These are phyloP conservation scores for Drosophila pseudotakahashii DNA, from an alignment of 2,888 invertebrate genomes.

Conservation along the genomic window DNA sequence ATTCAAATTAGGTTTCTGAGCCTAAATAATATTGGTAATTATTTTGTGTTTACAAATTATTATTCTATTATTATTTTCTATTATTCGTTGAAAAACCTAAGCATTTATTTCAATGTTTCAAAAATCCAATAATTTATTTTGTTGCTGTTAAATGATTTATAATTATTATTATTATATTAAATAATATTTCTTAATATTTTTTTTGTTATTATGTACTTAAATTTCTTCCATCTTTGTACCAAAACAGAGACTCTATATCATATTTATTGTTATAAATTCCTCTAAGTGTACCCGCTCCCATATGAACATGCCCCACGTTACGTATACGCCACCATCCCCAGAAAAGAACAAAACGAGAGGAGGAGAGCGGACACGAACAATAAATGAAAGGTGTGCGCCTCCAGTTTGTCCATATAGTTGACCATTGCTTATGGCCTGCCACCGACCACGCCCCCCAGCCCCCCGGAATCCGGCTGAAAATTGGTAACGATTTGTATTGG, in stretches of 20 bases:
- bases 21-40: too few species aligned
- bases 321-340: conserved; percentile 38
- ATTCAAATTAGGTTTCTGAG: too few species aligned
- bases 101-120: too few species aligned
- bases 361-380: conserved; percentile 48
- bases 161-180: too few species aligned
- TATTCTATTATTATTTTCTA: too few species aligned
- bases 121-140: too few species aligned
- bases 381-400: conserved; percentile 77
- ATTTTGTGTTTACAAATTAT: too few species aligned
- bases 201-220: too few species aligned
- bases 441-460: conserved; percentile 37
- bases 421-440: conserved; percentile 71
- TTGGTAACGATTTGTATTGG: conserved; percentile 80
- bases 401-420: conserved; percentile 75
- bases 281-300: conserved; percentile 17
- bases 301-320: conserved; percentile 46
- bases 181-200: too few species aligned
- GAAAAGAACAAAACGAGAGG: conserved; percentile 7
- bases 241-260: neutral
- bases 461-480: conserved; percentile 65
- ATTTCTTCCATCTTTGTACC: neutral
- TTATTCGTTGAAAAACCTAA: too few species aligned
- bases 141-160: too few species aligned
- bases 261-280: neutral